Evolutionary conservation across 2,888 invertebrate species (phyloP).

Genomic region (Drosophila maculinotata): DNA sequence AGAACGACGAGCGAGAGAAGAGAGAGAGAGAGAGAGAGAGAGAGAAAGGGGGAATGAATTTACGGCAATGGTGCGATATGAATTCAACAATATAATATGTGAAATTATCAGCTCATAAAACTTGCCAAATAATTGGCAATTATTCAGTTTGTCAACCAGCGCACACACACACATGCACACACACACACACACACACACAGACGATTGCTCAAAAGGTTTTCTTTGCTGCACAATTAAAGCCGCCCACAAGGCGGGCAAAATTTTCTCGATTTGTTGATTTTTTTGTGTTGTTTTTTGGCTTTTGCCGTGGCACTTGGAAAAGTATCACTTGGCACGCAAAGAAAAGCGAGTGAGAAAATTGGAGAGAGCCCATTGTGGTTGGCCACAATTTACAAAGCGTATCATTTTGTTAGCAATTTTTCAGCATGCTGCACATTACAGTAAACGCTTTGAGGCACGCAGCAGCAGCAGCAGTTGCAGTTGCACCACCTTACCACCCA

Average conservation of each 20-base stretch:
- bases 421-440: constrained; percentile 76
- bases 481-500: constrained; percentile 16
- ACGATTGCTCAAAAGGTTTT: constrained; percentile 49
- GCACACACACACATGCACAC: constrained; percentile 40
- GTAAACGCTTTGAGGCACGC: constrained; percentile 73
- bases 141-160: constrained; percentile 78
- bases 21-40: constrained; percentile 3
- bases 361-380: constrained; percentile 54
- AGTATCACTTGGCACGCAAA: constrained; percentile 80
- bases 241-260: constrained; percentile 38
- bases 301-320: constrained; percentile 40
- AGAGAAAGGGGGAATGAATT: constrained; percentile 25
- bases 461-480: constrained; percentile 40
- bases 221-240: constrained; percentile 69
- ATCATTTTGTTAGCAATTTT: constrained; percentile 81
- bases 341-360: constrained; percentile 77
- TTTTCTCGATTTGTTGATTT: constrained; percentile 38
- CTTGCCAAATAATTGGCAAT: constrained; percentile 77
- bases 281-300: constrained; percentile 10
- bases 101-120: constrained; percentile 79
- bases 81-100: constrained; percentile 68
- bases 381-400: constrained; percentile 75
- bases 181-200: constrained; percentile 28
- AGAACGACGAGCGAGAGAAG: not conserved
- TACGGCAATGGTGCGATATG: constrained; percentile 51